Conservation (phyloP, 2,113 vertebrate species). For the Aldabrachelys gigantea region DNA sequence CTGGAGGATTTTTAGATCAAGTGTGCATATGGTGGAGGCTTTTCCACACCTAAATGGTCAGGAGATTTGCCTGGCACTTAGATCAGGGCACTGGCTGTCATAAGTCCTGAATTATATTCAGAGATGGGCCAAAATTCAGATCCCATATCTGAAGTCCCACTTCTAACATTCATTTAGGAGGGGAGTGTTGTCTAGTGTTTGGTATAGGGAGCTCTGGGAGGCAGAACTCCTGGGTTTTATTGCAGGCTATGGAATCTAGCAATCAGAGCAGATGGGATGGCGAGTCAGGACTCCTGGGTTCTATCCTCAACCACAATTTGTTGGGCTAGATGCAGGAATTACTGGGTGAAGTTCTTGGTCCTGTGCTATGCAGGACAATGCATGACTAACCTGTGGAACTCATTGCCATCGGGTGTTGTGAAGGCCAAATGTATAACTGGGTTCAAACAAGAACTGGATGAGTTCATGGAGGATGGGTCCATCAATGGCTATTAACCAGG, state of each 20-base stretch:
- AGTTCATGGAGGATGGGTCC: background rate
- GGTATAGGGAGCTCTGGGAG: background rate
- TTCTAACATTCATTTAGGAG: background rate
- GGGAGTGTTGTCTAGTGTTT: background rate
- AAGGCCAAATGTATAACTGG: background rate
- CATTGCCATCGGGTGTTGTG: background rate
- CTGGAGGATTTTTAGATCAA: background rate
- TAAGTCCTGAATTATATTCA: background rate
- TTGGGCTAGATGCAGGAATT: background rate
- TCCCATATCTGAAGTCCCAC: background rate
- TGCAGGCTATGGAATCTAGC: rapidly evolving
- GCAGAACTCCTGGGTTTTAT: background rate
- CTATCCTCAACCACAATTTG: rapidly evolving
- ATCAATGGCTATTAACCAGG: background rate
- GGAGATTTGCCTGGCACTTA: background rate
- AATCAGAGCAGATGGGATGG: rapidly evolving
- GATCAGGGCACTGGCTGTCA: background rate
- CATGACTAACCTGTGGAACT: background rate
- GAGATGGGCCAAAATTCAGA: rapidly evolving
- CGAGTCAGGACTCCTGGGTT: background rate
- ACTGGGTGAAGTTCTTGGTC: background rate
- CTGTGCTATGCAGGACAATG: too few relatives aligned
- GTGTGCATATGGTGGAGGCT: background rate
- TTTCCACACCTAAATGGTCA: rapidly evolving
- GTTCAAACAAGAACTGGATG: background rate